These are phyloP conservation scores for Anolis sagrei DNA, from an alignment of 2,113 vertebrate genomes.

Conservation along the genomic window DNA sequence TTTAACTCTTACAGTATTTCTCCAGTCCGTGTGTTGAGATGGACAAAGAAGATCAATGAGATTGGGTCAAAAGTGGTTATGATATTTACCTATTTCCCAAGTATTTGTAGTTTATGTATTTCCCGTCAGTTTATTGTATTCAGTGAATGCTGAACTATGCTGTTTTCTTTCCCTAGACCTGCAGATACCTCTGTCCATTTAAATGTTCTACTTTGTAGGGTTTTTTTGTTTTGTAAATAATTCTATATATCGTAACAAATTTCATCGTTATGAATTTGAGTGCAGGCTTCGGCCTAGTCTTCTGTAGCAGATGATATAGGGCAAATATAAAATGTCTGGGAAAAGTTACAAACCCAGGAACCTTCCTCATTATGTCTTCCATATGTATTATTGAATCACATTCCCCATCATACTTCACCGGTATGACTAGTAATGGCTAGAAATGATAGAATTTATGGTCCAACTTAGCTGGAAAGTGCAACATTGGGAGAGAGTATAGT, in stretches of 20 bases:
- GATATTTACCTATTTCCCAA: not conserved
- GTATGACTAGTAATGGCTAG: not conserved
- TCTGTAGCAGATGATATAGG: not conserved
- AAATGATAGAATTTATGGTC: not conserved
- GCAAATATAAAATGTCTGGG: not conserved
- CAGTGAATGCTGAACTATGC: not conserved
- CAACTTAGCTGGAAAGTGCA: not conserved
- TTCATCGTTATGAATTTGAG: not conserved
- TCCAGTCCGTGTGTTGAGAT: not conserved
- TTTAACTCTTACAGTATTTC: not conserved
- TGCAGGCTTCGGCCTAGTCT: not conserved
- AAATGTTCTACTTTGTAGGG: too few relatives aligned
- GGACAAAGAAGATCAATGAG: not conserved
- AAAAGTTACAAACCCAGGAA: not conserved
- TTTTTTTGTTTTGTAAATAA: not conserved
- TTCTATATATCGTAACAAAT: not conserved
- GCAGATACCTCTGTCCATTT: too few relatives aligned
- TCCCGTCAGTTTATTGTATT: not conserved
- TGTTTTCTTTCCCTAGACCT: not conserved
- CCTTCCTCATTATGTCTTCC: not conserved
- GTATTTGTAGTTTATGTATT: not conserved
- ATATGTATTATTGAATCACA: not conserved
- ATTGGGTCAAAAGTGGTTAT: not conserved
- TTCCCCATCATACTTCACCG: not conserved
- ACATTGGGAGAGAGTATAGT: not conserved